Base-by-base conservation (phyloP, 1,140 invertebrate genomes). In the Gonatopus flavifemur region DNA sequence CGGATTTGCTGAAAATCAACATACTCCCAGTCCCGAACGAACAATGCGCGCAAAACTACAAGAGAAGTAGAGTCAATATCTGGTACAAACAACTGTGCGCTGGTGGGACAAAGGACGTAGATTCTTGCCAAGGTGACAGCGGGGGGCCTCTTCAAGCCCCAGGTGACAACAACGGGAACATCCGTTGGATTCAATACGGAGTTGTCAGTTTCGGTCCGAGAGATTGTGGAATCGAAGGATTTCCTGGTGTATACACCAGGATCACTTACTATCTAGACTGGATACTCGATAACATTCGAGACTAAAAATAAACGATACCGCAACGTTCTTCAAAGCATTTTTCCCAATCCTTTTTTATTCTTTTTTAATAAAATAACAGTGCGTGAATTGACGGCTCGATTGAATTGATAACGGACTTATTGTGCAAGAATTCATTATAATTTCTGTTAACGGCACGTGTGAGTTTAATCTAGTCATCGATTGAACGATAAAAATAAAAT, bases 211-310 rank as follows among this genome's bases (percentile, higher is more conserved):
- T 79, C 50, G 83, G 83, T 5, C 15, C 64, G 1, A 59, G 15
- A 3, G 38, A 41, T 6, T 84, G 82, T 47, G 86, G 82, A 0
- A 59, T 72, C 0, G 69, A 73, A 16, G 81, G 80, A 1, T 75
- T 70, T 25, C 86, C 86, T 3, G 84, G 82, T 0, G 82, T 88
- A 1, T 88, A 87, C 56, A 85, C 85, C 0, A 76, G 77, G 12
- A 69, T 87, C 0, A 62, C 72, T 0, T 74, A 80, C 44, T 88
- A 85, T 46, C 72, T 87, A 65, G 77, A 85, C 28, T 89, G 86
- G 86, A 84, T 88, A 45, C 62, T 81, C 43, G 58, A 80, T 15
- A 84, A 74, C 4, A 69, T 90, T 13, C 60, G 12, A 32, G 54
- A 65, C 12, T 75, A 55, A 69, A 21, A n/a, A n/a, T n/a, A n/a